A percentile compares a stretch with the other conserved stretches of the same genome.
phyloP scores from a whole-genome alignment of 2,113 vertebrate species.

The Bothrops jararaca region DNA sequence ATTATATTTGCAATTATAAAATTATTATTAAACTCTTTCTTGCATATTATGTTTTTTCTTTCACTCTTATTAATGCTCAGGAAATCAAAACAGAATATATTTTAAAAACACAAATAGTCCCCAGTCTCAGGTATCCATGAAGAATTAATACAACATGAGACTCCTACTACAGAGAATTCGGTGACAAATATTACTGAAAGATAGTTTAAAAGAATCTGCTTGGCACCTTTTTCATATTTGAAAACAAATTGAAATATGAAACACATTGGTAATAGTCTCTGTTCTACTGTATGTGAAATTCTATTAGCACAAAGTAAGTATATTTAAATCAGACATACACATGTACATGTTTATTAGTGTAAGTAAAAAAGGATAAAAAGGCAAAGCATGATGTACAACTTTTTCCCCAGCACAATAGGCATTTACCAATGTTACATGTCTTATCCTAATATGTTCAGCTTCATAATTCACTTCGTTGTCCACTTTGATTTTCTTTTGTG shows the following conservation, averaged over 20 bases:
- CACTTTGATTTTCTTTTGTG: neutral
- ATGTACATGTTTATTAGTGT: neutral
- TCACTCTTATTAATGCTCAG: neutral
- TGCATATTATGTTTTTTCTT: neutral
- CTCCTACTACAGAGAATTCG: neutral
- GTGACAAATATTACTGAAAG: neutral
- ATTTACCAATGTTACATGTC: neutral
- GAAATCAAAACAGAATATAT: neutral
- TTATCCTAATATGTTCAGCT: neutral
- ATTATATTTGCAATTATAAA: neutral
- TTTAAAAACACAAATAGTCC: neutral
- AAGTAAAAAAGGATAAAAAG: neutral
- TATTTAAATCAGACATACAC: neutral
- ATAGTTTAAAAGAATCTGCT: neutral
- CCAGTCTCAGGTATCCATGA: neutral
- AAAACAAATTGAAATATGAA: neutral
- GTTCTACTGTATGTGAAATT: neutral
- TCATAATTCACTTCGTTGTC: neutral
- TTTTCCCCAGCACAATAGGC: too few relatives aligned
- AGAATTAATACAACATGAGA: neutral
- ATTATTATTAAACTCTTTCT: neutral
- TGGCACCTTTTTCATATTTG: neutral
- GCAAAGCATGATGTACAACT: neutral
- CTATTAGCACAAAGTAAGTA: neutral
- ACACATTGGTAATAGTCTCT: neutral